Base-by-base conservation (phyloP, 2,113 vertebrate genomes). In the Cyprinus carpio region DNA sequence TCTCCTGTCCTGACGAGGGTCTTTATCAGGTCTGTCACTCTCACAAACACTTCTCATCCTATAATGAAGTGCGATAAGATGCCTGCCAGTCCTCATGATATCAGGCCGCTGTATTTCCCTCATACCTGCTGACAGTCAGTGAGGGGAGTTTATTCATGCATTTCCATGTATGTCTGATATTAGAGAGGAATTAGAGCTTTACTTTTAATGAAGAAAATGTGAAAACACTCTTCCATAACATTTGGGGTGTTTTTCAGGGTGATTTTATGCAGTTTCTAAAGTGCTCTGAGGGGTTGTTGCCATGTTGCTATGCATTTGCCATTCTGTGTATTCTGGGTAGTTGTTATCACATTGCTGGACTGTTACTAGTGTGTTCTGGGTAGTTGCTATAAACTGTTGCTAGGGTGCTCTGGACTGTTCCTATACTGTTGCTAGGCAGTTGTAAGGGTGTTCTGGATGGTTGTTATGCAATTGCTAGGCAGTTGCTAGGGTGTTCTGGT, bases 1-100 rank as follows among this genome's bases (percentile, higher is more conserved):
- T 71, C 16, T 20, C 67, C 67, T 18, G 67, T 18, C 16, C 67
- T 3, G 56, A 31, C 1, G 1, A 76, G 74, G 46, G 46, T 54
- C 46, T 51, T 16, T 54, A 75, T 75, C 74, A 75, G 74, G 72
- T 29, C 74, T 51, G 43, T 2, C 10, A n/a, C 71, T 75, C 40
- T 75, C 40, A 49, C 71, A 46, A 13, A 75, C 71, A 46, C 69
- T 72, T 72, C 18, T 11, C 11, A 75, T 46, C 71, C 37, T 4
- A 25, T 46, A 25, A 75, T 49, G 72, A 75, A 13, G 13, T 5
- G 25, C 1, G 74, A 75, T 75, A 75, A 75, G 11, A 29, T 4
- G 12, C 43, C 43, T 18, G 74, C 46, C 46, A 31, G 74, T 20
- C 25, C 46, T 51, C 74, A 54, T 76, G 43, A 29, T 18, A 11